phyloP scores from a whole-genome alignment of 2,888 invertebrate species.

The Vannuccia rotundouncinata region DNA sequence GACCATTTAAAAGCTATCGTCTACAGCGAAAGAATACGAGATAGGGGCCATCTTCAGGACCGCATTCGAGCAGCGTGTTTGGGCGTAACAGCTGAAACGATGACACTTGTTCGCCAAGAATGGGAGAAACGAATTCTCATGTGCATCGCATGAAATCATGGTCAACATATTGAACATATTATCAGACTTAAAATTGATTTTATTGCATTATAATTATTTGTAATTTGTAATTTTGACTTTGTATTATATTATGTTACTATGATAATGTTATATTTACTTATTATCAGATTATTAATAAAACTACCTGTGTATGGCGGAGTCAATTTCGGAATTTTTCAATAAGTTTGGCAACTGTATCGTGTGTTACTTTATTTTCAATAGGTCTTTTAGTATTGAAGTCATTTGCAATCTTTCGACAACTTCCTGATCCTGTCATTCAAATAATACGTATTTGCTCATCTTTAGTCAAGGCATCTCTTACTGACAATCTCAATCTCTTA shows the following conservation, averaged over 20 bases:
- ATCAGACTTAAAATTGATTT: constrained; percentile 10
- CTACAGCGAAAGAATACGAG: constrained; percentile 29
- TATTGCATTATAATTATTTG: constrained; percentile 1
- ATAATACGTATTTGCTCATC: too few species aligned
- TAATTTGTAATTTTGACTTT: constrained; percentile 17
- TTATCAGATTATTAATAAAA: neutral
- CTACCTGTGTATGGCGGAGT: neutral
- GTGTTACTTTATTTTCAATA: too few species aligned
- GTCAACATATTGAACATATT: neutral
- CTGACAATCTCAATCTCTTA: too few species aligned
- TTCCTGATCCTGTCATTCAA: too few species aligned
- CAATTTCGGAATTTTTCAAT: too few species aligned
- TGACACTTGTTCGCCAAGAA: constrained; percentile 9
- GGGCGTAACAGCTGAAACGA: constrained; percentile 4
- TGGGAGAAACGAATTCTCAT: constrained; percentile 8
- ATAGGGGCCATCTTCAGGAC: constrained; percentile 10
- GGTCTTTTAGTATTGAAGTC: too few species aligned
- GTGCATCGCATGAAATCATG: constrained; percentile 19
- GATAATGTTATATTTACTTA: neutral
- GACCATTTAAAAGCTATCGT: constrained; percentile 32
- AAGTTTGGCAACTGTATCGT: too few species aligned
- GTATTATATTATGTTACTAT: neutral
- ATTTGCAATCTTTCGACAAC: too few species aligned
- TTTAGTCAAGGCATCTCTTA: too few species aligned
- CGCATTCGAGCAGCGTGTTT: constrained; percentile 16